Evolutionary conservation across 2,888 invertebrate genomes (phyloP).

Genomic region (Acrobasis repandana): DNA sequence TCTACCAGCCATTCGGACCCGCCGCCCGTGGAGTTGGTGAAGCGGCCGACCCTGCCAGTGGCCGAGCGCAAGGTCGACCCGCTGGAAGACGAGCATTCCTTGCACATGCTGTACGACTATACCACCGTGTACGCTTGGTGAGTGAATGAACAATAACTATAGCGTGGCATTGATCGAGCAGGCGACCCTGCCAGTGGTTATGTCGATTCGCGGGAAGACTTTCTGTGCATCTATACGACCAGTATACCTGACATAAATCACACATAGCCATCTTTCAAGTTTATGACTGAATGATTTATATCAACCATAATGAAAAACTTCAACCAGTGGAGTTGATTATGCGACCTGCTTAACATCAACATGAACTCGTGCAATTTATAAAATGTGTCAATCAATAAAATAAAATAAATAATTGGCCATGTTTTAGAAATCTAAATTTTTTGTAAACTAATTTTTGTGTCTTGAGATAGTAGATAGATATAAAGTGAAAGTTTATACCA

Average conservation of each 20-base stretch:
- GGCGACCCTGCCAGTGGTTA: too few species aligned
- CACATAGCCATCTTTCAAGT: too few species aligned
- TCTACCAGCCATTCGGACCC: slow-evolving; percentile 17
- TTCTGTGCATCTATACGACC: too few species aligned
- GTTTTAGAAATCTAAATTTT: slow-evolving; percentile 25
- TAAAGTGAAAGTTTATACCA: slow-evolving; percentile 14
- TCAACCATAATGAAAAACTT: too few species aligned
- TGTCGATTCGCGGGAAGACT: too few species aligned
- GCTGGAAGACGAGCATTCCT: slow-evolving; percentile 90
- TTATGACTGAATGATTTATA: too few species aligned
- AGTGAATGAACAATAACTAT: slow-evolving; percentile 46
- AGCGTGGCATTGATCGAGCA: too few species aligned
- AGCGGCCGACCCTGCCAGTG: slow-evolving; percentile 90
- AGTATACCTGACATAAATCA: too few species aligned
- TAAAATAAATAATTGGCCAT: slow-evolving; percentile 1
- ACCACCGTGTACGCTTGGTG: slow-evolving; percentile 92
- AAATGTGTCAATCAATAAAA: background rate
- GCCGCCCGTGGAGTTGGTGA: slow-evolving; percentile 68
- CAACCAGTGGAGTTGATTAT: too few species aligned
- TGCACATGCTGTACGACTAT: slow-evolving; percentile 94
- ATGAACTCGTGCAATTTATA: too few species aligned
- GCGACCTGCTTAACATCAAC: too few species aligned
- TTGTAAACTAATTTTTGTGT: slow-evolving; percentile 44
- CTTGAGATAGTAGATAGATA: slow-evolving; percentile 26
- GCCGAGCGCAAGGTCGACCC: slow-evolving; percentile 91